A percentile compares a stretch with the other conserved stretches of the same genome.
Evolutionary conservation across 2,888 invertebrate genomes (phyloP).

Genomic region (Enchytraeus crypticus): DNA sequence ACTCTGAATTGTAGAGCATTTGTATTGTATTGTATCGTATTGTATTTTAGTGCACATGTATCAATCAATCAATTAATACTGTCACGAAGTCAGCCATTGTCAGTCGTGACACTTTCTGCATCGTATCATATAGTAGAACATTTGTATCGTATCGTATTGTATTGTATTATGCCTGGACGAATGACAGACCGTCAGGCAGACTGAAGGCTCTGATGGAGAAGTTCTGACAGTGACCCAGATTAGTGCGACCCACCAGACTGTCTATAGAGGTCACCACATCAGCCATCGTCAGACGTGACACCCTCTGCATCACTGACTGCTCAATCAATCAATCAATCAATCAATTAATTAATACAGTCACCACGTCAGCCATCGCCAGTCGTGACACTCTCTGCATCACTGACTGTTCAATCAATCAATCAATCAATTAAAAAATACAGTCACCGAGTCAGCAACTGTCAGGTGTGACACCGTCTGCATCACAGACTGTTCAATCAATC

Average conservation of each 20-base stretch:
- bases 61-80: no score
- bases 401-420: constrained; percentile 43
- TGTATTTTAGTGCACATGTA: no score
- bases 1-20: no score
- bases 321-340: constrained; percentile 7
- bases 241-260: constrained; percentile 63
- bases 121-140: no score
- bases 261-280: constrained; percentile 79
- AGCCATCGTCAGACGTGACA: constrained; percentile 71
- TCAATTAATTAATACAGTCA: constrained; percentile 50
- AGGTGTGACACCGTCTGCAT: constrained; percentile 71
- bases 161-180: no score
- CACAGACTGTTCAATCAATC: constrained; percentile 52
- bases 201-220: constrained; percentile 60
- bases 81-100: no score
- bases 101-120: no score
- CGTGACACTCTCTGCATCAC: constrained; percentile 71
- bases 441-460: constrained; percentile 73
- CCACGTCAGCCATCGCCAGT: constrained; percentile 72
- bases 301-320: constrained; percentile 65
- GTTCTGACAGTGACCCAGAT: constrained; percentile 71
- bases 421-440: constrained; percentile 33
- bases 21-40: no score
- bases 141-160: no score
- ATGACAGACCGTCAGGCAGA: constrained; percentile 40